Evolutionary conservation across 2,888 invertebrate genomes (phyloP).

Genomic region (Prosopocoilus inquinatus): DNA sequence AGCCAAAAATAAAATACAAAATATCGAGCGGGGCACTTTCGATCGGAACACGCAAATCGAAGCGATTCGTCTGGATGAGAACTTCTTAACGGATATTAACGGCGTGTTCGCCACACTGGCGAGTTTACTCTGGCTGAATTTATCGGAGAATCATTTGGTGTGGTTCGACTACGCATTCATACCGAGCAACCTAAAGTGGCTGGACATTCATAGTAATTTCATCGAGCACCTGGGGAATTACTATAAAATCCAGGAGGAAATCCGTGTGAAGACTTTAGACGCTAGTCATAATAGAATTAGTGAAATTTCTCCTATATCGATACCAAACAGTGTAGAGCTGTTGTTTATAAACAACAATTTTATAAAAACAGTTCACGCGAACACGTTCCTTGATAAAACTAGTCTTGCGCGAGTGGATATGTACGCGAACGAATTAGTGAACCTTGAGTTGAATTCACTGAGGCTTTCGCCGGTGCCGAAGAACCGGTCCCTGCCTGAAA

Average conservation of each 20-base stretch:
- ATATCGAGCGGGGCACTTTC: conserved; percentile 81
- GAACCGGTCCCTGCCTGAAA: conserved; percentile 77
- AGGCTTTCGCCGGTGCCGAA: conserved; percentile 71
- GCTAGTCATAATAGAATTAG: conserved; percentile 86
- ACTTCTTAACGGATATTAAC: conserved; percentile 85
- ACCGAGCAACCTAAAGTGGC: conserved; percentile 84
- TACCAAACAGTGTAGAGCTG: conserved; percentile 84
- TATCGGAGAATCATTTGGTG: conserved; percentile 87
- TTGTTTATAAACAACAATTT: conserved; percentile 88
- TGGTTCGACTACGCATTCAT: conserved; percentile 94
- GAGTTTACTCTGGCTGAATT: conserved; percentile 82
- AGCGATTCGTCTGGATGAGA: conserved; percentile 84
- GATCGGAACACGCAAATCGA: conserved; percentile 78
- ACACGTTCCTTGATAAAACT: conserved; percentile 83
- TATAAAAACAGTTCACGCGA: conserved; percentile 75
- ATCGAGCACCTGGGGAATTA: conserved; percentile 87
- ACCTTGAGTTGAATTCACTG: conserved; percentile 77
- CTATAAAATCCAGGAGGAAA: conserved; percentile 79
- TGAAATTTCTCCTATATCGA: conserved; percentile 78
- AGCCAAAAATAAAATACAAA: conserved; percentile 85
- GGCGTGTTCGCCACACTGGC: conserved; percentile 83
- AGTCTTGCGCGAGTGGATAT: conserved; percentile 85
- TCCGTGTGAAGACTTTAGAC: conserved; percentile 79
- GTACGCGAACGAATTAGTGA: conserved; percentile 83
- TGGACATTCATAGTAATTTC: conserved; percentile 87